Base-by-base conservation (phyloP, 2,888 invertebrate species). In the Plebejus anna region DNA sequence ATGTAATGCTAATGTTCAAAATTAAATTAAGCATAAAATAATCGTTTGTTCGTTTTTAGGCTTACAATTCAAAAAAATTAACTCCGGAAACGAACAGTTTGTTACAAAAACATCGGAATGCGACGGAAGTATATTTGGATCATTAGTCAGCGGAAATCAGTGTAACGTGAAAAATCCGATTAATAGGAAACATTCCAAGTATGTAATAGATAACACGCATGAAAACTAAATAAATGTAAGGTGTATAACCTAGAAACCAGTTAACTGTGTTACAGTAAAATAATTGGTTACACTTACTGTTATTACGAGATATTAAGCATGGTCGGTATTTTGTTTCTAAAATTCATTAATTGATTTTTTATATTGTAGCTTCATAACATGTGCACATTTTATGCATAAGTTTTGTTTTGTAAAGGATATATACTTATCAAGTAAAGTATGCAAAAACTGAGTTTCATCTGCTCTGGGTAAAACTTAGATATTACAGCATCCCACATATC, bases 91-190 rank as follows among this genome's bases (percentile, higher is more conserved):
- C 32, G 13, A 13, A 32, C 66, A 13, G 11, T 32, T 66, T 66
- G 70, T n/a, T 42, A 71, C 6, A 71, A 22, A 71, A 55, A 28
- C 47, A 13, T 13, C 13, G 28, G 42, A 13, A 51, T 28, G 42
- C 66, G 47, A 32, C 22, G 73, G 73, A 73, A 73, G 73, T 71
- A 73, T 55, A 51, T 73, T 73, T 73, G 73, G 73, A 51, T 55
- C 73, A 73, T 32, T 55, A 73, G 73, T 32, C 73, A 51, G 16
- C 73, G 73, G 73, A 73, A 73, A 32, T 72, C 51, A 47, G 13
- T 73, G 42, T 22, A 72, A 42, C 28, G 72, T 72, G 47, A 13
- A 51, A 73, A 73, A 73, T 73, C 51, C 73, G 28, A 55, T 55
- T 42, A 72, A 55, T 73, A 47, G 73, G 73, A 73, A 73, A 73